phyloP scores from a whole-genome alignment of 2,888 invertebrate genomes.

The Acrobasis suavella region DNA sequence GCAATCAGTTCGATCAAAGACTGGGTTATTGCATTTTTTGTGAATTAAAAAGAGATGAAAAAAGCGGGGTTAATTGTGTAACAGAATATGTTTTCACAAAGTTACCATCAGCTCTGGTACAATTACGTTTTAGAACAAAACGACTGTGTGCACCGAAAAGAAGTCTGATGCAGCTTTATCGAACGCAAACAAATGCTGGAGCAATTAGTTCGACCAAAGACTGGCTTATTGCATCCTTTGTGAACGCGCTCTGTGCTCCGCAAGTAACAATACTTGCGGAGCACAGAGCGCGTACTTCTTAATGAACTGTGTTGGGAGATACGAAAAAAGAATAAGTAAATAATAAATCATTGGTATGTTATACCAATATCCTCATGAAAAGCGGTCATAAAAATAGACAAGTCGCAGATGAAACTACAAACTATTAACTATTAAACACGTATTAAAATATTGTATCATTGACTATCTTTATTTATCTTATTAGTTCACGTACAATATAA shows the following conservation, averaged over 20 bases:
- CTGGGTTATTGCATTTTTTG: background rate
- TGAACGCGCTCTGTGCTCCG: background rate
- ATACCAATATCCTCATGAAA: background rate
- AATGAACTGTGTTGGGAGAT: conserved; percentile 5
- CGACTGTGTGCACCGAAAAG: background rate
- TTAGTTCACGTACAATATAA: too few relatives aligned
- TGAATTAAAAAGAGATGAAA: too few relatives aligned
- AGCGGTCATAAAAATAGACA: too few relatives aligned
- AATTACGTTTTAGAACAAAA: background rate
- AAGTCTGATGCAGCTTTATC: background rate
- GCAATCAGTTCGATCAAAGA: background rate
- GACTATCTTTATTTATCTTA: too few relatives aligned
- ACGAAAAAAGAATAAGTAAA: background rate
- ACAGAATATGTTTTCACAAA: too few relatives aligned
- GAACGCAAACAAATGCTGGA: conserved; percentile 5
- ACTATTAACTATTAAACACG: too few relatives aligned
- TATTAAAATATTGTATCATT: too few relatives aligned
- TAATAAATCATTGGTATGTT: background rate
- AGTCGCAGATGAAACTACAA: too few relatives aligned
- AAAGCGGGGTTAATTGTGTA: too few relatives aligned
- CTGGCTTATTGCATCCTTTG: conserved; percentile 20
- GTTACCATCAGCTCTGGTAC: too few relatives aligned
- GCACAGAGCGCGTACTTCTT: too few relatives aligned
- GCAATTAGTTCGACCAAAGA: background rate
- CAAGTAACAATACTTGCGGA: conserved; percentile 4